Evolutionary conservation across 2,113 vertebrate species (phyloP).

Genomic region (Cricetomys ansorgei): DNA sequence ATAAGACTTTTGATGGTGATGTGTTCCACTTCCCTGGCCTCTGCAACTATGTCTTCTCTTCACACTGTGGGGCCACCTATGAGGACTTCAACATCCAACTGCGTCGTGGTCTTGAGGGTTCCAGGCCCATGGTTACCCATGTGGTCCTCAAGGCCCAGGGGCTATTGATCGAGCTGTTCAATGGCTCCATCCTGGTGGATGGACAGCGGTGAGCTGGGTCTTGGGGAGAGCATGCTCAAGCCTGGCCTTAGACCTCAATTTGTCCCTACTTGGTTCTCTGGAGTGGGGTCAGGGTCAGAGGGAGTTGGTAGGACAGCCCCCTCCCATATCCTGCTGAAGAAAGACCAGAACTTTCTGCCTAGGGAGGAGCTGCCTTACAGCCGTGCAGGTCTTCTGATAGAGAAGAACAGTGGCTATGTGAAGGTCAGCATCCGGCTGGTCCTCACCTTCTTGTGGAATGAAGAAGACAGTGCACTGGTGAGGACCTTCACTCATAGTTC

Average conservation of each 20-base stretch:
- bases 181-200: slow-evolving; percentile 71
- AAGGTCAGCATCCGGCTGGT: slow-evolving; percentile 75
- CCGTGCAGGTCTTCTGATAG: slow-evolving; percentile 77
- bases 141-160: slow-evolving; percentile 84
- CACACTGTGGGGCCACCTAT: slow-evolving; percentile 87
- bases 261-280: accelerated
- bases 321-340: accelerated
- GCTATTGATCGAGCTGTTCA: slow-evolving; percentile 73
- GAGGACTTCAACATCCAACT: slow-evolving; percentile 93
- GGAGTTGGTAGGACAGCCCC: accelerated
- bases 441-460: slow-evolving; percentile 85
- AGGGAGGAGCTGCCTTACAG: slow-evolving; percentile 86
- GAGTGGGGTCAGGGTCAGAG: background rate
- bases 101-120: slow-evolving; percentile 66
- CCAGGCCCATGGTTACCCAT: slow-evolving; percentile 69
- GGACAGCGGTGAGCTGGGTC: slow-evolving; percentile 74
- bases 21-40: slow-evolving; percentile 90
- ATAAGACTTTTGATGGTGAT: slow-evolving; percentile 93
- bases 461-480: slow-evolving; percentile 86
- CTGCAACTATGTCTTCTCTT: slow-evolving; percentile 92
- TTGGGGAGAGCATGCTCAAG: no score
- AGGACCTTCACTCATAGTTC: slow-evolving; percentile 29
- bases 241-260: background rate
- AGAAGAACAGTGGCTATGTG: slow-evolving; percentile 73
- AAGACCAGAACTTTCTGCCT: background rate